Base-by-base conservation (phyloP, 2,113 vertebrate species). In the Larimichthys polyactis region DNA sequence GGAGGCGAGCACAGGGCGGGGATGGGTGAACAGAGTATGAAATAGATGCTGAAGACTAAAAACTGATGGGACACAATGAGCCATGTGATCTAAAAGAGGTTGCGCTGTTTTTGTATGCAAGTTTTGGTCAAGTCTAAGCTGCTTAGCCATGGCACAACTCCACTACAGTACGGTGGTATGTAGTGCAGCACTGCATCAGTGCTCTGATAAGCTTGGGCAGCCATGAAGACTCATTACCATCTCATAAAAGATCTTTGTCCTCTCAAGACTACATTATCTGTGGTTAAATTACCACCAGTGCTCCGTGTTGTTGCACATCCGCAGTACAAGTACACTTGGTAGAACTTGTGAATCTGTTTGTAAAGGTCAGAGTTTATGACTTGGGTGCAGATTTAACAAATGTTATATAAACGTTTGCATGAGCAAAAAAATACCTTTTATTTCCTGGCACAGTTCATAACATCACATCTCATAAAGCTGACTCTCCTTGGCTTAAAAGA, bases 241-340 rank as follows among this genome's bases (percentile, higher is more conserved):
- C 69, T 84, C 64, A 82, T 85, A 75, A 83, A 87, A 76, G 75
- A 78, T 71, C 84, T 72, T 87, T 83, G 78, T 83, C 52, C 69
- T 20, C 36, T 51, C n/a, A 79, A 71, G 72, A 74, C 78, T 75
- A 16, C 46, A 74, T 90, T 81, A 72, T 87, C 48, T 4, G 46
- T 78, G 64, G 4, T 57, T 22, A 43, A 84, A 60, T 71, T 52
- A 78, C 40, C 8, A 11, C 22, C 7, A n/a, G 10, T 67, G 36
- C 14, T 24, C 29, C 51, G 54, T 40, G 22, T 36, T 36, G 12
- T 40, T 55, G 20, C 19, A 17, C 43, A 14, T 58, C 19, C 20
- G 20, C 20, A 27, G 75, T 9, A 46, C 8, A 76, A 11, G 24
- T 43, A 29, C 16, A 36, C 62, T 14, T 51, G 7, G 3, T 29